Conservation (phyloP, 2,888 invertebrate species). For the Laspeyria flexula region DNA sequence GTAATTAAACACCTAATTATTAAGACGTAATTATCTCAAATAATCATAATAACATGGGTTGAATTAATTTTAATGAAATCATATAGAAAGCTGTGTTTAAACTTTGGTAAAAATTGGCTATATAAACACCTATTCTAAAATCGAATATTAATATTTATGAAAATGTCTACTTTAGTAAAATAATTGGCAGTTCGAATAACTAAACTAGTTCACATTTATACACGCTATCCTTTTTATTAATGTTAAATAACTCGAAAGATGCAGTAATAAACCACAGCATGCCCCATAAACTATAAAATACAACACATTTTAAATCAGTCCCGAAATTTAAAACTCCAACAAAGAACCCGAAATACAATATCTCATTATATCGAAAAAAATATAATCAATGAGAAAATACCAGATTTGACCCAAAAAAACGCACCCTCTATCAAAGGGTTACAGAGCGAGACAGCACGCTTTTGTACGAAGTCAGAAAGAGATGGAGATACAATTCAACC, state of each 20-base stretch:
- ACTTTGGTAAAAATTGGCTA: too few relatives aligned
- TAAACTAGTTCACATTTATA: background rate
- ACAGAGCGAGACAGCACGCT: constrained; percentile 58
- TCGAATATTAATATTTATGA: too few relatives aligned
- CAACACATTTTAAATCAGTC: constrained; percentile 52
- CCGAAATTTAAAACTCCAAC: constrained; percentile 60
- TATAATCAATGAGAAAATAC: constrained; percentile 79
- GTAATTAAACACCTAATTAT: too few relatives aligned
- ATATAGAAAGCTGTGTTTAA: too few relatives aligned
- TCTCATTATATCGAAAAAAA: constrained; percentile 78
- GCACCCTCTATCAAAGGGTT: constrained; percentile 77
- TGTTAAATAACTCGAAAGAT: constrained; percentile 18
- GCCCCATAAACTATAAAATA: constrained; percentile 41
- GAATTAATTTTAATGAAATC: too few relatives aligned
- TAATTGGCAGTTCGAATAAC: too few relatives aligned
- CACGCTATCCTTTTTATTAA: constrained; percentile 3
- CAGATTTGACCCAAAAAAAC: constrained; percentile 82
- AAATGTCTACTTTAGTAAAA: too few relatives aligned
- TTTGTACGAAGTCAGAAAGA: constrained; percentile 46
- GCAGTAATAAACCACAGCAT: constrained; percentile 36
- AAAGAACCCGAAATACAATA: constrained; percentile 77
- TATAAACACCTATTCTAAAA: too few relatives aligned
- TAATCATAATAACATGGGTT: too few relatives aligned
- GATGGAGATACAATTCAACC: constrained; percentile 64
- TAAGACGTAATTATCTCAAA: too few relatives aligned